phyloP scores from a whole-genome alignment of 1,140 invertebrate species.

The Saxidomus purpurata region DNA sequence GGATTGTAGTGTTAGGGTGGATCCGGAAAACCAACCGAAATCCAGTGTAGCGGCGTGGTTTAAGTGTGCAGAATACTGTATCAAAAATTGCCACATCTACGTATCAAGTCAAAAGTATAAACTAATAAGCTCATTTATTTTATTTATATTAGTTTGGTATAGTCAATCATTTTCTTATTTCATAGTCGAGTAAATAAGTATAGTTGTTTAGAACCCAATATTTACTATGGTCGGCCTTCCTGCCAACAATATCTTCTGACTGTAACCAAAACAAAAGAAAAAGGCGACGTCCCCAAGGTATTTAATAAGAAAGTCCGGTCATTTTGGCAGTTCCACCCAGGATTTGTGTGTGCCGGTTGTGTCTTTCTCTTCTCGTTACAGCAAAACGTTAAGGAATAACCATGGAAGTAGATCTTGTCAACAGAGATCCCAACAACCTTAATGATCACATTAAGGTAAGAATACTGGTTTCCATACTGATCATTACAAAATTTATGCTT shows the following conservation, averaged over 20 bases:
- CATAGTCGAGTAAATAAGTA: no score
- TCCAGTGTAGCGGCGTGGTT: no score
- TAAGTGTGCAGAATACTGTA: no score
- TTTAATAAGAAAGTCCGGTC: background rate
- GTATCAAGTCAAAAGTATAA: no score
- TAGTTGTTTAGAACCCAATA: background rate
- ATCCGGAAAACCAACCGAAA: no score
- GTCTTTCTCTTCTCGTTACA: background rate
- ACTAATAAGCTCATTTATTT: no score
- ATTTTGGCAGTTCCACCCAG: background rate
- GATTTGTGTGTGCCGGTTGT: background rate
- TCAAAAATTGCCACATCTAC: no score
- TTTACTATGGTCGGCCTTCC: background rate
- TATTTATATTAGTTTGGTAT: no score
- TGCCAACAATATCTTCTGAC: background rate
- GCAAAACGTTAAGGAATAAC: background rate
- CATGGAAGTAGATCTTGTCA: conserved; percentile 23
- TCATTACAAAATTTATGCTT: background rate
- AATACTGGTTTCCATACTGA: background rate
- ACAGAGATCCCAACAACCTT: conserved; percentile 44
- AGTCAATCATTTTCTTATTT: no score
- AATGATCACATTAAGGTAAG: conserved; percentile 54
- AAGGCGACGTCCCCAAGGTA: background rate
- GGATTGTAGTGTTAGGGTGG: no score
- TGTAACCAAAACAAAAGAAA: background rate